Evolutionary conservation across 2,797 vertebrate species (phyloP).

Genomic region (Danionella dracula): DNA sequence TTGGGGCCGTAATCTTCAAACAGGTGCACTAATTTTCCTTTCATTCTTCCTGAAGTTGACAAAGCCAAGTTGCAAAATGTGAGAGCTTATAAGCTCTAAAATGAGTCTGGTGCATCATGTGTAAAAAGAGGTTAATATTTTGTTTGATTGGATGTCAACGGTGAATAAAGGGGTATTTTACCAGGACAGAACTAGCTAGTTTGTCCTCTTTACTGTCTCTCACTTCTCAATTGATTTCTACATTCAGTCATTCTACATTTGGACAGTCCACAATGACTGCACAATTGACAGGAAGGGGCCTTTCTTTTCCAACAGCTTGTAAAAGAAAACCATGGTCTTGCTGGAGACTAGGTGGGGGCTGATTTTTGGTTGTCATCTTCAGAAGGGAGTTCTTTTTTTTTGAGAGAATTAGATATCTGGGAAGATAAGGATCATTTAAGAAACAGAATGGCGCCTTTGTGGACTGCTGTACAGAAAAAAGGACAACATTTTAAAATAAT

Average conservation of each 20-base stretch:
- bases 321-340: constrained; percentile 44
- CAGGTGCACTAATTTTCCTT: constrained; percentile 29
- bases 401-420: no score
- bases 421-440: no score
- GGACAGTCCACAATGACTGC: constrained; percentile 25
- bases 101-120: constrained; percentile 33
- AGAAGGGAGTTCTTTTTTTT: no score
- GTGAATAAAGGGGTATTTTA: not conserved
- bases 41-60: constrained; percentile 8
- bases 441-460: no score
- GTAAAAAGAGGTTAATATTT: constrained; percentile 3
- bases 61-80: constrained; percentile 2
- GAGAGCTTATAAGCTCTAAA: constrained; percentile 28
- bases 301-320: constrained; percentile 32
- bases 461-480: no score
- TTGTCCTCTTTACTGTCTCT: not conserved
- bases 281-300: constrained; percentile 31
- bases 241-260: constrained; percentile 22
- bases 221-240: constrained; percentile 20
- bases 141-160: constrained; percentile 20
- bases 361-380: constrained; percentile 51
- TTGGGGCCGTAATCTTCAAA: constrained; percentile 22
- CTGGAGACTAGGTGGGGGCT: constrained; percentile 41
- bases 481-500: no score
- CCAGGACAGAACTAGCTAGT: no score